Conservation (phyloP, 2,888 invertebrate genomes). For the Bellardia bayeri region DNA sequence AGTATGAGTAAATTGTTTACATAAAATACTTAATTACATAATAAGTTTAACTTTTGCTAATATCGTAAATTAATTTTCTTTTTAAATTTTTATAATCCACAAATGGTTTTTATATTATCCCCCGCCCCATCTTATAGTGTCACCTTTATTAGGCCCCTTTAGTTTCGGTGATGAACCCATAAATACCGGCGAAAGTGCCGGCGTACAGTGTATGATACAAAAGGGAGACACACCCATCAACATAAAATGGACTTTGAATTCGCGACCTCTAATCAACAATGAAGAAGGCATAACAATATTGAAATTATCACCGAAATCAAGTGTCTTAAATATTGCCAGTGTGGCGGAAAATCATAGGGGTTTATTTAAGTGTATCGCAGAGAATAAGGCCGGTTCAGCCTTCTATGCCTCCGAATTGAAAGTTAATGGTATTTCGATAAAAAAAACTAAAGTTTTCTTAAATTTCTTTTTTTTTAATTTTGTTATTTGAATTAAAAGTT, state of each 20-base stretch:
- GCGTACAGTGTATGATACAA: conserved; percentile 89
- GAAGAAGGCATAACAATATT: conserved; percentile 85
- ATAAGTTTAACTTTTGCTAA: too few species aligned
- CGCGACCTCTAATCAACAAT: conserved; percentile 84
- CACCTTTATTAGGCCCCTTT: conserved; percentile 87
- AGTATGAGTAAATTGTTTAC: too few species aligned
- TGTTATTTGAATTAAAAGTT: too few species aligned
- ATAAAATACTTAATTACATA: too few species aligned
- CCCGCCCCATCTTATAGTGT: conserved; percentile 85
- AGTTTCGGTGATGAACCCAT: conserved; percentile 89
- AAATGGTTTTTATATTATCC: too few species aligned
- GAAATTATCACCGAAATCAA: conserved; percentile 87
- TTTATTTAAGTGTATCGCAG: conserved; percentile 90
- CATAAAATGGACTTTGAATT: conserved; percentile 89
- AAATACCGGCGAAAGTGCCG: conserved; percentile 89
- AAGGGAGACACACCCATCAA: conserved; percentile 92
- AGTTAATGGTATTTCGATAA: conserved; percentile 87
- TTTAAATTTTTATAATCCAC: too few species aligned
- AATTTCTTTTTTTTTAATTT: too few species aligned
- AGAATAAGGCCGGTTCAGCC: conserved; percentile 88
- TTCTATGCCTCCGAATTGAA: conserved; percentile 88
- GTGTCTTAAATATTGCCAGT: conserved; percentile 88
- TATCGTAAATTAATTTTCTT: too few species aligned
- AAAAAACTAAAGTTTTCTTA: too few species aligned
- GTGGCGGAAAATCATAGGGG: conserved; percentile 90